Percentiles rank a stretch among this genome's conserved stretches.
phyloP scores from a whole-genome alignment of 2,113 vertebrate species.

The Paraplagusia blochii region DNA sequence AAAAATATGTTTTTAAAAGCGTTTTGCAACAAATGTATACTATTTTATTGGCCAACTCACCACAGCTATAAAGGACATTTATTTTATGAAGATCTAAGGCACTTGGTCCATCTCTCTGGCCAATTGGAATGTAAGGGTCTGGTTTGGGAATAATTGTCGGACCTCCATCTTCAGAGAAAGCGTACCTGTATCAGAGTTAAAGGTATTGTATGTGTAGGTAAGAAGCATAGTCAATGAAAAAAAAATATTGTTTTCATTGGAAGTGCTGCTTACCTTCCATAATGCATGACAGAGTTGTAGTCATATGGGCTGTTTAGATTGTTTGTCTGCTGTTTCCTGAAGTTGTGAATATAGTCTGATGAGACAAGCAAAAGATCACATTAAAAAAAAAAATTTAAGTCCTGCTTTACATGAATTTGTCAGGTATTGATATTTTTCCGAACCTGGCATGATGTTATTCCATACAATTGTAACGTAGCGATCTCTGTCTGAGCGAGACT shows the following conservation, averaged over 20 bases:
- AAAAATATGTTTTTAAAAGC: background rate
- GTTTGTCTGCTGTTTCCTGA: constrained; percentile 75
- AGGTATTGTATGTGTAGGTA: constrained; percentile 4
- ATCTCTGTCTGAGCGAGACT: constrained; percentile 83
- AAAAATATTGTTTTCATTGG: constrained; percentile 7
- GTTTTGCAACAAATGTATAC: background rate
- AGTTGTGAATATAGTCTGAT: constrained; percentile 72
- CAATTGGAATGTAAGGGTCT: constrained; percentile 76
- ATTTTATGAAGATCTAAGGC: constrained; percentile 80
- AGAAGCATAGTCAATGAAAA: background rate
- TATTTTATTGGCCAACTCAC: constrained; percentile 53
- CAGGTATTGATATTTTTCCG: background rate
- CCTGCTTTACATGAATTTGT: background rate
- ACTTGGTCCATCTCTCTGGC: constrained; percentile 80
- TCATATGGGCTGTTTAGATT: constrained; percentile 78
- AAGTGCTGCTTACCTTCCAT: constrained; percentile 68
- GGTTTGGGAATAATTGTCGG: constrained; percentile 81
- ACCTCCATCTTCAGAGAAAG: constrained; percentile 78
- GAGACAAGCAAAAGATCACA: constrained; percentile 6
- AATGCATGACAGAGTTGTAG: constrained; percentile 80
- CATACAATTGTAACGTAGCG: constrained; percentile 79
- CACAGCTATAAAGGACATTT: constrained; percentile 80
- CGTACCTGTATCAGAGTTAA: constrained; percentile 64
- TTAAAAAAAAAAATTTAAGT: background rate
- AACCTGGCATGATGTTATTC: constrained; percentile 80